Evolutionary conservation across 2,888 invertebrate species (phyloP), one percentile per base, ranked within the genome.

Genomic region (Drosophila setosimentum): DNA sequence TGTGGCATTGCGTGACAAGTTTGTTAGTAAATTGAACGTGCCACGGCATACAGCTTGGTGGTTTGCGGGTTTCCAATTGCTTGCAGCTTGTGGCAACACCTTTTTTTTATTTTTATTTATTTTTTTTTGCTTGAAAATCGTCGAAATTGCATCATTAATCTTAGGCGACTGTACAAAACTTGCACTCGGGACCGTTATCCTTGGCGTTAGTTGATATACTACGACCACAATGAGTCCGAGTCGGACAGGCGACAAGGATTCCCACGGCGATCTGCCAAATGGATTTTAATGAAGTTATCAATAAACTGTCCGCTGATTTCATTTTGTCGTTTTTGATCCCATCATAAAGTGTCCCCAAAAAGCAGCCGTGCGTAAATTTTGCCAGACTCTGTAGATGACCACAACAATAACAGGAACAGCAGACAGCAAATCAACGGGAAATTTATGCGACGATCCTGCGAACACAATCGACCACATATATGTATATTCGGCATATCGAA

Each of bases 1-100:
- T 72, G 68, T 66, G 78, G 81, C 84, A 78, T 84, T 80, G 87
- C 87, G 89, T 87, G 87, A 90, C 89, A 87, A 90, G 90, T 90
- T 90, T 90, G 90, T 87, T 87, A 90, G 89, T 69, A 77, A 74
- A 80, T 86, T 78, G 76, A 82, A 75, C 80, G 72, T 78, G 74
- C 58, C 83, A 68, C 76, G 57, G 64, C 42, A 42, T 37, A 29
- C 63, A 59, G 70, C 49, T 64, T 61, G 70, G 48, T 59, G 60
- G 48, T 59, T 60, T 54, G 45, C 2, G 8, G 55, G 24, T 27
- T 59, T 21, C 24, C 65, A n/a, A 37, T 54, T 53, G 32, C 42
- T 5, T 70, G 79, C 86, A 82, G 77, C 76, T 81, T 75, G 81
- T 73, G 60, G 70, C 72, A 66, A 75, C 73, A 80, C 77, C 70